Evolutionary conservation across 2,797 vertebrate genomes (phyloP).

Genomic region (Neosilurus mollespiculum): DNA sequence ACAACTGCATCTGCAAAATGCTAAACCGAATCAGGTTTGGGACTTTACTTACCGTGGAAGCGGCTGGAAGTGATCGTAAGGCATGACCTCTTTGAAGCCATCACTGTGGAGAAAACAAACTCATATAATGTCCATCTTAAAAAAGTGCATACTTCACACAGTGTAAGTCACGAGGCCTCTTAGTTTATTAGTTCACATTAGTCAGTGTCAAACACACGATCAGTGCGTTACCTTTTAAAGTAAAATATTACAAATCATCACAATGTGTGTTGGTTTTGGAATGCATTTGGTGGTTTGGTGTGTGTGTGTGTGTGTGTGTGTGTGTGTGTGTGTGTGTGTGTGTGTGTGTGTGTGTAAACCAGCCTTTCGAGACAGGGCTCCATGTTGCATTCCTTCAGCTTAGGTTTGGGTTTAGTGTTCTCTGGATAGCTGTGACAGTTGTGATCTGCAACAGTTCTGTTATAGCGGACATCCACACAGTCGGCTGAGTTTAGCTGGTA

Average conservation of each 20-base stretch:
- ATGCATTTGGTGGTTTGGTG: conserved; percentile 3
- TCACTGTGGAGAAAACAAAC: conserved; percentile 75
- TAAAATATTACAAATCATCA: conserved; percentile 1
- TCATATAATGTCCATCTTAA: background rate
- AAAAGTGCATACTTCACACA: conserved; percentile 9
- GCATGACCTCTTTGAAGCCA: conserved; percentile 95
- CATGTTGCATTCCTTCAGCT: conserved; percentile 91
- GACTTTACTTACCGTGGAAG: conserved; percentile 84
- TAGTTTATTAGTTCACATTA: conserved; percentile 19
- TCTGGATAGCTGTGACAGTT: conserved; percentile 87
- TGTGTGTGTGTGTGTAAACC: conserved; percentile 39
- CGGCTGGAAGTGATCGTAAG: conserved; percentile 92
- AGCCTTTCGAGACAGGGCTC: conserved; percentile 90
- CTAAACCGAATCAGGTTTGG: background rate
- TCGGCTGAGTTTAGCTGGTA: conserved; percentile 95
- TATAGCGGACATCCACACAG: conserved; percentile 83
- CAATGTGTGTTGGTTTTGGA: conserved; percentile 27
- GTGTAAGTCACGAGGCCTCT: conserved; percentile 19
- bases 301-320: conserved; percentile 20
- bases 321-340: conserved; percentile 21
- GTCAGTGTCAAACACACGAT: conserved; percentile 12
- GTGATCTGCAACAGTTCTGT: conserved; percentile 81
- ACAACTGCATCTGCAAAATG: background rate
- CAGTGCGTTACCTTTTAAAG: conserved; percentile 16
- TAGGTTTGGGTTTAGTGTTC: conserved; percentile 93